Conservation (phyloP, 2,797 vertebrate species). For the Cossypha heuglini region DNA sequence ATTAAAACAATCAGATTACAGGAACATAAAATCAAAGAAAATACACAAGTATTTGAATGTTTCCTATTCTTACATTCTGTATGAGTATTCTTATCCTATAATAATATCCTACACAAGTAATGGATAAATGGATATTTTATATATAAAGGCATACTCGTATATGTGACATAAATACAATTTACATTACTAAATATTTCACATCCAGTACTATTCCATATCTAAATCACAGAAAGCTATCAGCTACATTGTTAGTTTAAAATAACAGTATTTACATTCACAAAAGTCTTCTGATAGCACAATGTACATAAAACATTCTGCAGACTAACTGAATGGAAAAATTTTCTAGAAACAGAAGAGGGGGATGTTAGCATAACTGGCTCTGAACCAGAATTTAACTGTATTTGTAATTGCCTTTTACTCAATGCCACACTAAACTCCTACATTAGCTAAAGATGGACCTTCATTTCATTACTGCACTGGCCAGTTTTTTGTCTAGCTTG, state of each 20-base stretch:
- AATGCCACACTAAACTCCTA: constrained; percentile 26
- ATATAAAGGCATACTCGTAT: not conserved
- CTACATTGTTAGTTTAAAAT: constrained; percentile 9
- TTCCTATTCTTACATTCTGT: not conserved
- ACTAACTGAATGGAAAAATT: constrained; percentile 55
- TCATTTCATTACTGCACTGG: constrained; percentile 40
- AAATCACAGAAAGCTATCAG: not conserved
- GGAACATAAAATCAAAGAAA: not conserved
- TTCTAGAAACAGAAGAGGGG: constrained; percentile 55
- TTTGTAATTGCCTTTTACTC: constrained; percentile 60
- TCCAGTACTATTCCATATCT: not conserved
- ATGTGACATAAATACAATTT: not conserved
- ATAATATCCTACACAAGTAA: not conserved
- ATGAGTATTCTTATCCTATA: not conserved
- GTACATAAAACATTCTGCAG: constrained; percentile 21
- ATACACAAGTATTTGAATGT: not conserved
- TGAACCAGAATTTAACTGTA: constrained; percentile 61
- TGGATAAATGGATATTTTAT: not conserved
- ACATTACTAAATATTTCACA: not conserved
- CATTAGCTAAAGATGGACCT: constrained; percentile 53
- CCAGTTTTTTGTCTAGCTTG: constrained; percentile 10
- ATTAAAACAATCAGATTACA: not conserved
- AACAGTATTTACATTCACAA: not conserved
- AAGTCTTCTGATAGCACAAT: not conserved
- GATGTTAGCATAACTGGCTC: constrained; percentile 46